A percentile compares a stretch with the other conserved stretches of the same genome.
phyloP scores from a whole-genome alignment of 2,888 invertebrate genomes.

The Lasioglossum oenotherae region DNA sequence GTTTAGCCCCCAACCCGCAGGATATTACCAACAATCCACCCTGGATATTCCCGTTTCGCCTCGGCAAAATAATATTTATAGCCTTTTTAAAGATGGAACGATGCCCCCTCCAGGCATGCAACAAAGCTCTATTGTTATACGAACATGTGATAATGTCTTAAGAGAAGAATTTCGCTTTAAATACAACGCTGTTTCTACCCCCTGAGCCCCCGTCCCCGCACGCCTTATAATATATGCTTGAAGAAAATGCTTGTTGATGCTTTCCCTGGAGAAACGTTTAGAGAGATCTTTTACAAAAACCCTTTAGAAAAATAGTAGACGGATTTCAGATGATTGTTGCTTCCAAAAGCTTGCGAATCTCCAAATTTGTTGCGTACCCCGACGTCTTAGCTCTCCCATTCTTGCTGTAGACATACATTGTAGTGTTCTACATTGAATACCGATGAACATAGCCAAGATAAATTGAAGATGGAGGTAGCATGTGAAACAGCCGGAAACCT shows the following conservation, averaged over 20 bases:
- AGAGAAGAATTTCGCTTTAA: neutral
- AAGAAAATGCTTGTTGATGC: neutral
- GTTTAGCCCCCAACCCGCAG: neutral
- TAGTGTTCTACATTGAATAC: neutral
- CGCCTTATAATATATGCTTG: neutral
- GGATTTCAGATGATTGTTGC: neutral
- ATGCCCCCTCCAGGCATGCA: neutral
- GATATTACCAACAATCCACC: neutral
- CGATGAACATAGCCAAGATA: neutral
- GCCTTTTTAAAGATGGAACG: neutral
- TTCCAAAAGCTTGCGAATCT: neutral
- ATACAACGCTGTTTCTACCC: slow-evolving; percentile 5
- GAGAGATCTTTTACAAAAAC: neutral
- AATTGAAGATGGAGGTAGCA: neutral
- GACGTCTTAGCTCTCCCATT: neutral
- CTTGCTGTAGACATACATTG: neutral
- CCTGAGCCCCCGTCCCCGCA: neutral
- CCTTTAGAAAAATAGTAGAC: neutral
- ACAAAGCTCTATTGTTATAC: neutral
- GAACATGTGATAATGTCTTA: neutral
- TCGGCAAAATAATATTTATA: neutral
- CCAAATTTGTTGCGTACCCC: neutral
- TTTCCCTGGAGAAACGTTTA: neutral
- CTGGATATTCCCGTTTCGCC: slow-evolving; percentile 1
- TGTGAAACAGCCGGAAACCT: neutral